phyloP scores from a whole-genome alignment of 2,113 vertebrate species.

The Muscicapa adusta region DNA sequence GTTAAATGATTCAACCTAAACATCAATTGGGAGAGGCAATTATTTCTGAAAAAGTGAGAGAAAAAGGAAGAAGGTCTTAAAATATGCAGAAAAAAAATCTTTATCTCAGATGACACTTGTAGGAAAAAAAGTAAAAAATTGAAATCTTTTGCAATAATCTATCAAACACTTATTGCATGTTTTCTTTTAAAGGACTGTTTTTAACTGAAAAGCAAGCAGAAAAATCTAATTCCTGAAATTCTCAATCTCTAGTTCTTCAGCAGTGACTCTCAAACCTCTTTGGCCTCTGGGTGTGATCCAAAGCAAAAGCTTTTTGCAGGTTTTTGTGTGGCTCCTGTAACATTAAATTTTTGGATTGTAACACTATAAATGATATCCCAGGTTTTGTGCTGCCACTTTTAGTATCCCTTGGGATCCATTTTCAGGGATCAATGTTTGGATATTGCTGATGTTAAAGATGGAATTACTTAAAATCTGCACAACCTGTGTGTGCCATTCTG shows the following conservation, averaged over 20 bases:
- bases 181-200: background rate
- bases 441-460: background rate
- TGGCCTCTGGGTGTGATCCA: background rate
- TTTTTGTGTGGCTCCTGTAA: background rate
- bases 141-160: background rate
- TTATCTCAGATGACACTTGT: background rate
- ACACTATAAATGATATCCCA: rapidly evolving
- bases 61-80: background rate
- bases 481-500: background rate
- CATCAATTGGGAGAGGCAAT: background rate
- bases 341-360: background rate
- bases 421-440: background rate
- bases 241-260: background rate
- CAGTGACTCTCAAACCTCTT: background rate
- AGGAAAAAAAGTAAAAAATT: background rate
- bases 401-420: background rate
- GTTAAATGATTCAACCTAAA: background rate
- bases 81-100: background rate
- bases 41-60: background rate
- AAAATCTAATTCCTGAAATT: background rate
- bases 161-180: rapidly evolving
- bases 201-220: background rate
- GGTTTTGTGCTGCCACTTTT: background rate
- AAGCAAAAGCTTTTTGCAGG: background rate
- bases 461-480: background rate